Evolutionary conservation across 2,797 vertebrate species (phyloP).

Genomic region (Crypturellus tataupa): DNA sequence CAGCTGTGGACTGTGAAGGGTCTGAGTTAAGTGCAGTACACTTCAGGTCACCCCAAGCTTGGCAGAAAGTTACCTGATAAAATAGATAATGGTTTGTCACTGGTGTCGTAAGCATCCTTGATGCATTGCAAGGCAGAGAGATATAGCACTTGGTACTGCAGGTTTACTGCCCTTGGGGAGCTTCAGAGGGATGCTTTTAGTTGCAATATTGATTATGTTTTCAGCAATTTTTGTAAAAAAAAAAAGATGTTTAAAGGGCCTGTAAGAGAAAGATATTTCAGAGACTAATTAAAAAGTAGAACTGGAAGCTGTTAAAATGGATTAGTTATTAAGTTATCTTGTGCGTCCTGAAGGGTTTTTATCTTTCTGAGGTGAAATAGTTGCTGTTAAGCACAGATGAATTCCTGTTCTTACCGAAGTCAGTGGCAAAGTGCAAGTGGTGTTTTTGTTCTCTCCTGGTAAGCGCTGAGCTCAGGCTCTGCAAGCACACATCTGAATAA

Average conservation of each 20-base stretch:
- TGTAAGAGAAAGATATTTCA: neutral
- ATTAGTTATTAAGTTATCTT: constrained; percentile 26
- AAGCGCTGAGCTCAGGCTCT: neutral
- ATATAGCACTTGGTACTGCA: neutral
- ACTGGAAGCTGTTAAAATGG: neutral
- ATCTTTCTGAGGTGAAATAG: neutral
- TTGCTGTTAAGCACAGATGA: neutral
- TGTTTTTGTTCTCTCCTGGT: neutral
- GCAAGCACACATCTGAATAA: constrained; percentile 37
- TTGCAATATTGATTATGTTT: neutral
- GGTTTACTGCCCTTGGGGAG: neutral
- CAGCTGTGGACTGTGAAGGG: neutral
- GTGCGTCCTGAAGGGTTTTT: neutral
- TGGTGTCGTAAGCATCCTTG: neutral
- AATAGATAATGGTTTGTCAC: neutral
- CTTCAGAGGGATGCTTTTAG: neutral
- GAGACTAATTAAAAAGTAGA: neutral
- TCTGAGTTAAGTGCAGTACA: neutral
- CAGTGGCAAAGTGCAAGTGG: neutral
- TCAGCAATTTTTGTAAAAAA: neutral
- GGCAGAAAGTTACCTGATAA: neutral
- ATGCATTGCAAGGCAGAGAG: neutral
- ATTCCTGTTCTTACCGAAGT: neutral
- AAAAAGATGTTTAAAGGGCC: neutral
- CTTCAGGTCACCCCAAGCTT: neutral